Evolutionary conservation across 2,888 invertebrate genomes (phyloP).

Genomic region (Phyllotreta cruciferae): DNA sequence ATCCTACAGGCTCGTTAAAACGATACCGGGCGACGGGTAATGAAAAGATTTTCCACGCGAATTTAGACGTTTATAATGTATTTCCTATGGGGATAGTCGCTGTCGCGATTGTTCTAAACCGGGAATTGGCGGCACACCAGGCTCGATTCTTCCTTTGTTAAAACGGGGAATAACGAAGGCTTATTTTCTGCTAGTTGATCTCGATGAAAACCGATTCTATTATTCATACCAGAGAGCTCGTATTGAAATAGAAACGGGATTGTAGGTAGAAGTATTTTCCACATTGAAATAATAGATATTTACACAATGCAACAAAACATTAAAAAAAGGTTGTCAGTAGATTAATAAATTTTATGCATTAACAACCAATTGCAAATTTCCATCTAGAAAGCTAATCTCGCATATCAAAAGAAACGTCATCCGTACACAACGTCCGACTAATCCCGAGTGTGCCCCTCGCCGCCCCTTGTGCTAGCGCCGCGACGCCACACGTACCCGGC

Average conservation of each 20-base stretch:
- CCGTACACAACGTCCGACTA: slow-evolving; percentile 13
- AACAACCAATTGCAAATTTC: too few species aligned
- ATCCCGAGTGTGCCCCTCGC: slow-evolving; percentile 10
- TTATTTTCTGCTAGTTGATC: slow-evolving; percentile 21
- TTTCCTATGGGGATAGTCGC: slow-evolving; percentile 52
- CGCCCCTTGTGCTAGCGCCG: neutral
- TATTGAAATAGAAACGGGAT: too few species aligned
- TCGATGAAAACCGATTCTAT: slow-evolving; percentile 10
- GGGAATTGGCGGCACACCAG: neutral
- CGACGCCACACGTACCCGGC: slow-evolving; percentile 13
- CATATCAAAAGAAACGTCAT: neutral
- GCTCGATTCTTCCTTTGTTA: slow-evolving; percentile 15
- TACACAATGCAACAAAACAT: too few species aligned
- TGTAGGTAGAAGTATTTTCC: too few species aligned
- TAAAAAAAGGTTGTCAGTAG: too few species aligned
- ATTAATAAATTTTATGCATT: too few species aligned
- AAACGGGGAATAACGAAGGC: slow-evolving; percentile 11
- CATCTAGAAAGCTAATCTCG: too few species aligned
- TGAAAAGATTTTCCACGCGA: slow-evolving; percentile 58
- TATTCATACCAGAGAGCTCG: neutral
- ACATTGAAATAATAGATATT: too few species aligned
- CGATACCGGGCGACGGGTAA: slow-evolving; percentile 48
- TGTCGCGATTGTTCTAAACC: slow-evolving; percentile 27
- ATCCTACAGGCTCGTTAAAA: slow-evolving; percentile 43
- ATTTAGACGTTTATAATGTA: slow-evolving; percentile 55